A percentile compares a stretch with the other conserved stretches of the same genome.
phyloP scores from a whole-genome alignment of 30 jellyfish, hydroid and myxozoan species.

The Aurelia sp. region DNA sequence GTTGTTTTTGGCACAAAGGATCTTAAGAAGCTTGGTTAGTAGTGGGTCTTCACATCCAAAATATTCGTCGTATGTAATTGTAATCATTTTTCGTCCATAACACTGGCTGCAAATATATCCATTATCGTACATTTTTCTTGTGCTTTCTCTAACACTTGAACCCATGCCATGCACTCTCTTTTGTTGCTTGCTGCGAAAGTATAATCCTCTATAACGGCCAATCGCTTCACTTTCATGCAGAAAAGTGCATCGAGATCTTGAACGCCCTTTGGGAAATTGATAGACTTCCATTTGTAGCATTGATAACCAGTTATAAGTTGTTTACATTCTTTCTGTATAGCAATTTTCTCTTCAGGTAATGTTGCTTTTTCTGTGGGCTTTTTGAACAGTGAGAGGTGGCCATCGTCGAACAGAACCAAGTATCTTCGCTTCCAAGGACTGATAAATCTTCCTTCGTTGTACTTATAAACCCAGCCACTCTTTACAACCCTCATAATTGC shows the following conservation, averaged over 20 bases:
- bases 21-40: no score
- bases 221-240: not conserved
- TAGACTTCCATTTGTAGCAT: constrained; percentile 49
- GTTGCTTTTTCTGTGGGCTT: not conserved
- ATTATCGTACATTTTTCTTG: not conserved
- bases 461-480: constrained; percentile 39
- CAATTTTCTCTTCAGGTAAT: not conserved
- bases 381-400: constrained; percentile 3
- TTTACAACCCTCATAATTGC: constrained; percentile 10
- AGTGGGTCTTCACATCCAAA: no score
- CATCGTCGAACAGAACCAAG: constrained; percentile 21
- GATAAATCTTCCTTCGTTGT: not conserved
- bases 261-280: constrained; percentile 36
- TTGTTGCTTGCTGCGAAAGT: constrained; percentile 12
- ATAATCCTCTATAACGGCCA: not conserved
- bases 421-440: constrained; percentile 27
- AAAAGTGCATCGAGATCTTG: constrained; percentile 31
- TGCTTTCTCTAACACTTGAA: not conserved
- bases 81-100: no score
- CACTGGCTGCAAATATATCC: constrained; percentile 14
- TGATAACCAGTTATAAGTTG: constrained; percentile 10
- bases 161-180: constrained; percentile 33
- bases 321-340: constrained; percentile 16
- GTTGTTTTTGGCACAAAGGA: no score
- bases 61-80: no score